Evolutionary conservation across 1,140 invertebrate genomes (phyloP).

Genomic region (Aphidius gifuensis): DNA sequence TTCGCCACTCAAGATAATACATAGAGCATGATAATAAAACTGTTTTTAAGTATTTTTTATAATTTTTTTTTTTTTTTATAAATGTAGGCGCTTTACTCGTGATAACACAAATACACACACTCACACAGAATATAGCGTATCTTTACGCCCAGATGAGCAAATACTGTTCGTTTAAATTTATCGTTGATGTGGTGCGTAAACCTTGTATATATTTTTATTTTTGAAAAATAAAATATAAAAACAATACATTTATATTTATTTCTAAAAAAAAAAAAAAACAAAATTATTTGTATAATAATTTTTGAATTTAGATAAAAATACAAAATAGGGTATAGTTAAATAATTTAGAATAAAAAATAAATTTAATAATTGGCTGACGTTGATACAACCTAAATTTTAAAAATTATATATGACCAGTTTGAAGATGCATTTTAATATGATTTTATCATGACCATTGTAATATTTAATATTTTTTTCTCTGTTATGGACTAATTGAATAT

Average conservation of each 20-base stretch:
- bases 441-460: not conserved
- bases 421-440: constrained; percentile 5
- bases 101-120: constrained; percentile 4
- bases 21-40: too few species aligned
- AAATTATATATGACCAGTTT: not conserved
- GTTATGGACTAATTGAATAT: constrained; percentile 13
- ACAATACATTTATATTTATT: too few species aligned
- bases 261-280: too few species aligned
- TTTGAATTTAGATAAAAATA: too few species aligned
- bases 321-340: too few species aligned
- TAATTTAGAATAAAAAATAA: not conserved
- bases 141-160: constrained; percentile 22
- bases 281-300: too few species aligned
- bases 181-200: constrained; percentile 9
- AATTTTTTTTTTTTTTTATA: too few species aligned
- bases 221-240: not conserved
- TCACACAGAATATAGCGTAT: not conserved
- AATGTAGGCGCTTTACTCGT: not conserved
- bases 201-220: too few species aligned
- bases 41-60: too few species aligned
- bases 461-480: not conserved
- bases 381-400: not conserved
- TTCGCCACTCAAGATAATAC: too few species aligned
- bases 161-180: constrained; percentile 20
- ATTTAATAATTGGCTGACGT: not conserved